phyloP scores from a whole-genome alignment of 2,113 vertebrate genomes.

The Cinclus mexicanus region DNA sequence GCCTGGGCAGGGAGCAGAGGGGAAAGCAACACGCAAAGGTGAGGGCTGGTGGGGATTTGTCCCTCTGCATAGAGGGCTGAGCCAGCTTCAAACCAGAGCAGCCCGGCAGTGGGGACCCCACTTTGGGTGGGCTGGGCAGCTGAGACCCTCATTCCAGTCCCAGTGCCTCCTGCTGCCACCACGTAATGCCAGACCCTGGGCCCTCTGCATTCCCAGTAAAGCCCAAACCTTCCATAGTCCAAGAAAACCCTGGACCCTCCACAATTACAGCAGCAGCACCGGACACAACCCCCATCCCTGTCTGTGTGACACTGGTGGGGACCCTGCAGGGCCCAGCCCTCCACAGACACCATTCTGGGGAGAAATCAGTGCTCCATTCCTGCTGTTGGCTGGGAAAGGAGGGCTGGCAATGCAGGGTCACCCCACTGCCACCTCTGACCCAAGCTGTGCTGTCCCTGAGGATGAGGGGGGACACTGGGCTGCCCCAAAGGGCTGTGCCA shows the following conservation, averaged over 20 bases:
- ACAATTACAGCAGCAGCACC: rapidly evolving
- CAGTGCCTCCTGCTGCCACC: neutral
- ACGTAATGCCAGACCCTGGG: neutral
- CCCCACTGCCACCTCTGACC: neutral
- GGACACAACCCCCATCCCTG: neutral
- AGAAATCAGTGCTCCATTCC: neutral
- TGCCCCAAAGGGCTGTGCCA: neutral
- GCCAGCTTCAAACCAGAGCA: neutral
- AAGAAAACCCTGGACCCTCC: neutral
- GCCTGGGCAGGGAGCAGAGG: neutral
- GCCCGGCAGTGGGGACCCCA: rapidly evolving
- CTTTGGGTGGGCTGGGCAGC: rapidly evolving
- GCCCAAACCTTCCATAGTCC: rapidly evolving
- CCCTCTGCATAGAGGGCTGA: neutral
- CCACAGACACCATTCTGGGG: rapidly evolving
- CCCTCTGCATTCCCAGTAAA: rapidly evolving
- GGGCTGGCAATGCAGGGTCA: neutral
- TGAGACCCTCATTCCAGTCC: rapidly evolving
- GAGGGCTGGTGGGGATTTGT: neutral
- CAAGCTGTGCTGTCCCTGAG: rapidly evolving
- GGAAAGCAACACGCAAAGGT: neutral
- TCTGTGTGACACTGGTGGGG: neutral
- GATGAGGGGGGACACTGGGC: rapidly evolving
- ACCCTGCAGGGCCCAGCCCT: rapidly evolving
- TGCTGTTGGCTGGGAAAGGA: neutral